These are phyloP conservation scores for Ormia ochracea DNA, from an alignment of 2,888 invertebrate genomes.

Conservation along the genomic window DNA sequence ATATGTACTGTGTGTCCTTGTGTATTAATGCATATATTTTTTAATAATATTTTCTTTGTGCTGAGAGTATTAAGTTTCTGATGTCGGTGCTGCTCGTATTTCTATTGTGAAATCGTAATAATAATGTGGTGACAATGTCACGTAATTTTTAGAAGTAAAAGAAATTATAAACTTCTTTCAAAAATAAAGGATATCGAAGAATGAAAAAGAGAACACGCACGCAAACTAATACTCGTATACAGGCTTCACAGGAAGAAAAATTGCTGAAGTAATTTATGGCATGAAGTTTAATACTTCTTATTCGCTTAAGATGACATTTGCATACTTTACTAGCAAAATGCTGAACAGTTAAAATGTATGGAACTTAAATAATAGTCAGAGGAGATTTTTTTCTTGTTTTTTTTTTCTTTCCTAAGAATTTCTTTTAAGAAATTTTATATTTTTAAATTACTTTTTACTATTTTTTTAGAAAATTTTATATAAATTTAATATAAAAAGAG, in stretches of 20 bases:
- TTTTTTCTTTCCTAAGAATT: background rate
- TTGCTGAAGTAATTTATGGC: constrained; percentile 55
- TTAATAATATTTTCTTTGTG: constrained; percentile 26
- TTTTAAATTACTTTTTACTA: no score
- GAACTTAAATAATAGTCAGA: constrained; percentile 28
- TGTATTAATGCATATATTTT: background rate
- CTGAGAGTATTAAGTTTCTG: background rate
- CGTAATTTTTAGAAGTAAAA: constrained; percentile 52
- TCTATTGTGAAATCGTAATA: constrained; percentile 21
- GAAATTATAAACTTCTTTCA: constrained; percentile 47
- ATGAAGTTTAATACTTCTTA: constrained; percentile 47
- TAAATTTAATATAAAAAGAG: no score
- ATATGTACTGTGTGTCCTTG: no score
- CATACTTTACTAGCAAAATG: constrained; percentile 54
- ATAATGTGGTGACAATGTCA: constrained; percentile 59
- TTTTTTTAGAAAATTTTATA: no score
- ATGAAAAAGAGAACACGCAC: background rate
- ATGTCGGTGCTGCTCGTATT: background rate
- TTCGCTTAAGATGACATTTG: constrained; percentile 58
- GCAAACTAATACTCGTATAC: background rate
- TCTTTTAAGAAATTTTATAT: constrained; percentile 19
- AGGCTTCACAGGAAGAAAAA: background rate
- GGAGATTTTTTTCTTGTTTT: background rate
- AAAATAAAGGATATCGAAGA: constrained; percentile 8
- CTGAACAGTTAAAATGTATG: constrained; percentile 35